phyloP scores from a whole-genome alignment of 2,888 invertebrate genomes.

The Urechis unicinctus region DNA sequence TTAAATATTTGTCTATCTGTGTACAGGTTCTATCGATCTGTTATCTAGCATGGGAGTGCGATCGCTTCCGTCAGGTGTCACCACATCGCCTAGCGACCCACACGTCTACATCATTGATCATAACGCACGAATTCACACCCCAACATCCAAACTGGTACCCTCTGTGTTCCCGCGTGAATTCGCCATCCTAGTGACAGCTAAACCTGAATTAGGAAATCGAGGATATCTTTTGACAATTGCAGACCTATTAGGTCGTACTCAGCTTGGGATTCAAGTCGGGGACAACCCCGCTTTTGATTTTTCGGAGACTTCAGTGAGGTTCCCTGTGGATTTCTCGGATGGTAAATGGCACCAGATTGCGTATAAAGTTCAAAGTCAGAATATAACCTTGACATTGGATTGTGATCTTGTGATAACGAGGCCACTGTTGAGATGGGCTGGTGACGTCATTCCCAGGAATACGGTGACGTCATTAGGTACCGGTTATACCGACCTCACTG shows the following conservation, averaged over 20 bases:
- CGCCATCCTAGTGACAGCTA: conserved; percentile 29
- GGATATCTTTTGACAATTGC: conserved; percentile 35
- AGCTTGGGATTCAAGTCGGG: conserved; percentile 25
- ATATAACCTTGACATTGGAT: conserved; percentile 28
- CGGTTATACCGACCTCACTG: conserved; percentile 22
- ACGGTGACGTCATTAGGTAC: conserved; percentile 34
- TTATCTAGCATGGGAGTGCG: neutral
- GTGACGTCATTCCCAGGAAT: conserved; percentile 8
- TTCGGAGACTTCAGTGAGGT: conserved; percentile 9
- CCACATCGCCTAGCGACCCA: neutral
- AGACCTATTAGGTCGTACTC: conserved; percentile 28
- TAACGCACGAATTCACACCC: conserved; percentile 29
- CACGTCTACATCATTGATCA: conserved; percentile 27
- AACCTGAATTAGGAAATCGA: conserved; percentile 17
- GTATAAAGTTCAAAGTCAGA: conserved; percentile 18
- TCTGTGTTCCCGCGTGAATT: conserved; percentile 31
- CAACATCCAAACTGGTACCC: conserved; percentile 27
- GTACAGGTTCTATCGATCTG: neutral
- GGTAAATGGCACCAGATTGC: conserved; percentile 5
- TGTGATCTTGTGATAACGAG: conserved; percentile 21
- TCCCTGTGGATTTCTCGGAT: conserved; percentile 1
- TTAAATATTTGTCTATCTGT: neutral
- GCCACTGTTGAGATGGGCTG: conserved; percentile 14
- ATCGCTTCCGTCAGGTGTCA: neutral
- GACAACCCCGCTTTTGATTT: conserved; percentile 18